Conservation (phyloP, 2,888 invertebrate species). For the Trypoxylon attenuatum region DNA sequence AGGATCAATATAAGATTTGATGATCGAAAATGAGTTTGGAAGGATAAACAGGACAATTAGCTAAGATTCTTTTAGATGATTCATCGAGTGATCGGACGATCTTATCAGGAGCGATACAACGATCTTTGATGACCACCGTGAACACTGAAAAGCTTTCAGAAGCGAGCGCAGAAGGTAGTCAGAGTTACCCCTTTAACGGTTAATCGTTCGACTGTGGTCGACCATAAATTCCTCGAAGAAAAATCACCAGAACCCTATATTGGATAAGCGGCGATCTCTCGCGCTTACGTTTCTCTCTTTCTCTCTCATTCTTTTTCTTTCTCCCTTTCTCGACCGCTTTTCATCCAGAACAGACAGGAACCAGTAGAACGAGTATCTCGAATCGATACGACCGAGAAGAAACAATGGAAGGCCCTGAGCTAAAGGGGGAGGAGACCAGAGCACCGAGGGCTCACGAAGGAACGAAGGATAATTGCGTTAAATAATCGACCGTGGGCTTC, state of each 20-base stretch:
- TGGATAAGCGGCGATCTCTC: neutral
- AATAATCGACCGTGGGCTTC: conserved; percentile 61
- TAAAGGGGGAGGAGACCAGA: neutral
- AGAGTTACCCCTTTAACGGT: conserved; percentile 32
- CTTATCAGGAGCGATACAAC: conserved; percentile 16
- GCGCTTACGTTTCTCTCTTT: too few species aligned
- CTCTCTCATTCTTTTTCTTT: neutral
- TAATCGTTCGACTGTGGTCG: conserved; percentile 23
- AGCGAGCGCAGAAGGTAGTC: conserved; percentile 6
- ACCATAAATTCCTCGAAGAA: conserved; percentile 28
- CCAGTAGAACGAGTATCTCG: conserved; percentile 52
- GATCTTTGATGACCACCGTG: conserved; percentile 8
- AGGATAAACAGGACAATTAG: too few species aligned
- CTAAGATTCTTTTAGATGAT: too few species aligned
- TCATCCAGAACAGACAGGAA: conserved; percentile 41
- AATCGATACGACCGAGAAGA: conserved; percentile 57
- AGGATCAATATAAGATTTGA: too few species aligned
- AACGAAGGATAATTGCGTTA: conserved; percentile 65
- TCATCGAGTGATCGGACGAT: conserved; percentile 2
- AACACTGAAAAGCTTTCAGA: conserved; percentile 28
- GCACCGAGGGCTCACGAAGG: conserved; percentile 36
- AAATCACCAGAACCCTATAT: conserved; percentile 25
- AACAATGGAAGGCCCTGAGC: conserved; percentile 42
- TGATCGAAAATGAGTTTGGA: too few species aligned
- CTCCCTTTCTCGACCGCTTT: conserved; percentile 26